A percentile compares a stretch with the other conserved stretches of the same genome.
Evolutionary conservation across 2,888 invertebrate species (phyloP).

Genomic region (Philonicus albiceps): DNA sequence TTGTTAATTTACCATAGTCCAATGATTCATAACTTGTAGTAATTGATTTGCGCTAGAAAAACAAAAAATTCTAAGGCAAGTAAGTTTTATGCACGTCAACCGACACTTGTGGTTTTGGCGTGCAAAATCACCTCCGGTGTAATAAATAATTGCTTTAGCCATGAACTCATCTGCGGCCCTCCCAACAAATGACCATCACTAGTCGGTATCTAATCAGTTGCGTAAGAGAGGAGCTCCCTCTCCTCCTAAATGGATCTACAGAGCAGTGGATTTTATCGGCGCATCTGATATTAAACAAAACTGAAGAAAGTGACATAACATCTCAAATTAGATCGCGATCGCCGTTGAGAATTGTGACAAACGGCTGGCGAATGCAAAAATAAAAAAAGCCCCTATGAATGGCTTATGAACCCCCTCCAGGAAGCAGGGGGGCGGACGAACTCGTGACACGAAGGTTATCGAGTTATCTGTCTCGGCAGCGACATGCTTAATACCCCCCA

Average conservation of each 20-base stretch:
- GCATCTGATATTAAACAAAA: neutral
- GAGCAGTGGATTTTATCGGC: neutral
- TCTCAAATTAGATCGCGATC: neutral
- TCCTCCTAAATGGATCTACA: neutral
- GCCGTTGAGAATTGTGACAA: neutral
- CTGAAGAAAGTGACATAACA: neutral
- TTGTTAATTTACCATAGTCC: neutral
- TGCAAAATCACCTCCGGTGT: neutral
- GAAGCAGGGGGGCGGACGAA: neutral
- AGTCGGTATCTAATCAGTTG: neutral
- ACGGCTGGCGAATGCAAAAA: neutral
- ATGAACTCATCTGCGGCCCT: neutral
- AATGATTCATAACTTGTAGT: neutral
- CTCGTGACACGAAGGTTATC: neutral
- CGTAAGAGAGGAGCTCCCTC: neutral
- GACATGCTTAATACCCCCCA: neutral
- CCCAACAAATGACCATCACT: neutral
- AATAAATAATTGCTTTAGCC: neutral
- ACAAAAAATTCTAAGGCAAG: neutral
- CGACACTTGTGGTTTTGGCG: neutral
- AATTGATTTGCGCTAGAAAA: neutral
- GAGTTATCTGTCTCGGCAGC: neutral
- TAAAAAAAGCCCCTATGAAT: neutral
- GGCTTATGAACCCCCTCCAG: neutral
- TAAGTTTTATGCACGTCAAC: neutral